Conservation (phyloP, 1,140 invertebrate species). For the Lasioglossum albipes region DNA sequence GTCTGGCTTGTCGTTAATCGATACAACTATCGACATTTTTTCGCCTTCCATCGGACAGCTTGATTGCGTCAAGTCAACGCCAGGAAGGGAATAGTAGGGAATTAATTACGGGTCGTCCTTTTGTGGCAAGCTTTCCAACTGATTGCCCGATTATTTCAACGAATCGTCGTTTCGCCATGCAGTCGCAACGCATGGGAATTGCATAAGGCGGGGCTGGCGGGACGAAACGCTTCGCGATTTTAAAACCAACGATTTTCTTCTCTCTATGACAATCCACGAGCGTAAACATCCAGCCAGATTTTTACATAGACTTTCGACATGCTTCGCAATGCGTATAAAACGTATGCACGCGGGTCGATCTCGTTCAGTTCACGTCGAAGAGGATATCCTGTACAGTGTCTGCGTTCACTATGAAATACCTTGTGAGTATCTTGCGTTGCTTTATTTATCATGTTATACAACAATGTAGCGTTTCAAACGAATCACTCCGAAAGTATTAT, state of each 20-base stretch:
- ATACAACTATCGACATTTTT: neutral
- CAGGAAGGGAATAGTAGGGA: constrained; percentile 1
- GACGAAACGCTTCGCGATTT: constrained; percentile 66
- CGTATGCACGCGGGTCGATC: constrained; percentile 43
- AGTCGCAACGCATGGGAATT: constrained; percentile 38
- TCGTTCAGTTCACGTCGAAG: constrained; percentile 45
- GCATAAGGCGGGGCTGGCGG: constrained; percentile 57
- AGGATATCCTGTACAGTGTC: neutral
- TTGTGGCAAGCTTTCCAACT: constrained; percentile 23
- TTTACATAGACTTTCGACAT: constrained; percentile 69
- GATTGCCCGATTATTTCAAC: constrained; percentile 51
- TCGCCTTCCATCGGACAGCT: neutral
- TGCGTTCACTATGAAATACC: constrained; percentile 45
- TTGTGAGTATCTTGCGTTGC: constrained; percentile 31
- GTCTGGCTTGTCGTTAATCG: too few species aligned
- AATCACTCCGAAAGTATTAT: too few species aligned
- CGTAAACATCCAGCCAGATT: constrained; percentile 69
- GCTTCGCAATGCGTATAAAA: constrained; percentile 65
- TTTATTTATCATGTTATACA: neutral
- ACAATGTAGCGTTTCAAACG: too few species aligned
- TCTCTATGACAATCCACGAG: constrained; percentile 52
- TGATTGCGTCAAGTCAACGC: constrained; percentile 15
- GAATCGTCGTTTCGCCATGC: constrained; percentile 61
- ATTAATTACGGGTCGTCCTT: constrained; percentile 22
- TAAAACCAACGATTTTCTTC: constrained; percentile 64